phyloP scores from a whole-genome alignment of 2,113 vertebrate genomes.

The Takifugu bimaculatus region DNA sequence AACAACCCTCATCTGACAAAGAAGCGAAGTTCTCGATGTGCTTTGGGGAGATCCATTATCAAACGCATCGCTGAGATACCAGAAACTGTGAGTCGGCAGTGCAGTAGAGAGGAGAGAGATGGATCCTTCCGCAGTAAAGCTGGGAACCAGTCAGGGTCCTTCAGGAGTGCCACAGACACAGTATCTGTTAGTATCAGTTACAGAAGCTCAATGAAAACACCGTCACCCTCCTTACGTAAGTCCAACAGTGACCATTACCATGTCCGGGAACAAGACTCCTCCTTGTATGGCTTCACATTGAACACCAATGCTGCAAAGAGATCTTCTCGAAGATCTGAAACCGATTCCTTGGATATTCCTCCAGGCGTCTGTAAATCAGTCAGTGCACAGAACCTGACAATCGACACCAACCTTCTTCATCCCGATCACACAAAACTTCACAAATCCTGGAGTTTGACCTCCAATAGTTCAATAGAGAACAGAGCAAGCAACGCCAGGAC shows the following conservation, averaged over 20 bases:
- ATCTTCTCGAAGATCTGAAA: slow-evolving; percentile 61
- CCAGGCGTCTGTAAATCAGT: slow-evolving; percentile 83
- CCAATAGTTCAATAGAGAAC: slow-evolving; percentile 61
- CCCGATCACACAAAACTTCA: slow-evolving; percentile 73
- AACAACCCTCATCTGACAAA: slow-evolving; percentile 92
- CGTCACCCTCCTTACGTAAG: slow-evolving; percentile 59
- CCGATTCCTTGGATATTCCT: slow-evolving; percentile 74
- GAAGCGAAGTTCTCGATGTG: slow-evolving; percentile 78
- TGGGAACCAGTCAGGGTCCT: slow-evolving; percentile 65
- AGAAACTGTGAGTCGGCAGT: slow-evolving; percentile 75
- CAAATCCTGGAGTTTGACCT: slow-evolving; percentile 80
- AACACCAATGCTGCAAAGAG: slow-evolving; percentile 57
- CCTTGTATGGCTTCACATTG: slow-evolving; percentile 60
- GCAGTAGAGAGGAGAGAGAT: slow-evolving; percentile 76
- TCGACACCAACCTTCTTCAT: slow-evolving; percentile 70
- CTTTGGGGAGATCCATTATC: slow-evolving; percentile 78
- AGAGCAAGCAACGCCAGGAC: slow-evolving; percentile 38
- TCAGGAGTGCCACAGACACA: slow-evolving; percentile 49
- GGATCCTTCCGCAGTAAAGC: slow-evolving; percentile 56
- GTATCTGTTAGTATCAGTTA: slow-evolving; percentile 47
- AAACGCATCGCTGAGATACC: slow-evolving; percentile 78
- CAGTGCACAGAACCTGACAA: slow-evolving; percentile 86
- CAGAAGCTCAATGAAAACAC: slow-evolving; percentile 64
- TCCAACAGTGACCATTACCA: slow-evolving; percentile 76
- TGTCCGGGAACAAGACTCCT: slow-evolving; percentile 57